A percentile compares a stretch with the other conserved stretches of the same genome.
phyloP scores from a whole-genome alignment of 2,888 invertebrate species.

The Notodonta dromedarius region DNA sequence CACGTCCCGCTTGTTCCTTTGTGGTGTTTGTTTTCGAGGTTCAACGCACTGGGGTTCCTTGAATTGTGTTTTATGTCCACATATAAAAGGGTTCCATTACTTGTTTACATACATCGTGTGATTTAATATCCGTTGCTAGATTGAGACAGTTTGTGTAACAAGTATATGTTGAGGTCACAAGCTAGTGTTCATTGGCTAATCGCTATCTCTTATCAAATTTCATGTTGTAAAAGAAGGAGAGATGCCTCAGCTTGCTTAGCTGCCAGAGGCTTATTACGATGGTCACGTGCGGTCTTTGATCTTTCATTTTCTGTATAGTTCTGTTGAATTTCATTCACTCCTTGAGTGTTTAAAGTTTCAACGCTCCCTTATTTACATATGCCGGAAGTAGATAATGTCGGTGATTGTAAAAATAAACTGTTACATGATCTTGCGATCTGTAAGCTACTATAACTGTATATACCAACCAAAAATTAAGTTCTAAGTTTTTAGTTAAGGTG shows the following conservation, averaged over 20 bases:
- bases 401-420: no score
- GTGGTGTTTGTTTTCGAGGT: constrained; percentile 4
- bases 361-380: background rate
- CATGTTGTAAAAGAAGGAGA: no score
- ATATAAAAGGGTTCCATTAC: background rate
- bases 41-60: constrained; percentile 9
- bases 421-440: no score
- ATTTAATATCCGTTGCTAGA: background rate
- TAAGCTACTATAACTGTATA: no score
- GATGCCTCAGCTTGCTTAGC: no score
- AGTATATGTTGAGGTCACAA: no score
- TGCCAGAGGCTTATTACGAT: background rate
- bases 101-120: background rate
- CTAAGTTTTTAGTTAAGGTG: no score
- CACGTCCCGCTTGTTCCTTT: constrained; percentile 11
- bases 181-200: no score
- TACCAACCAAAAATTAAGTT: no score
- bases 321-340: background rate
- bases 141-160: background rate
- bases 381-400: background rate
- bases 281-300: background rate
- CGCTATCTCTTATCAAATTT: no score
- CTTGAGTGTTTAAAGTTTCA: background rate
- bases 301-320: background rate
- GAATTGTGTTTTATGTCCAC: constrained; percentile 5